These are phyloP conservation scores for Lutjanus erythropterus DNA, from an alignment of 2,113 vertebrate genomes.

Conservation along the genomic window DNA sequence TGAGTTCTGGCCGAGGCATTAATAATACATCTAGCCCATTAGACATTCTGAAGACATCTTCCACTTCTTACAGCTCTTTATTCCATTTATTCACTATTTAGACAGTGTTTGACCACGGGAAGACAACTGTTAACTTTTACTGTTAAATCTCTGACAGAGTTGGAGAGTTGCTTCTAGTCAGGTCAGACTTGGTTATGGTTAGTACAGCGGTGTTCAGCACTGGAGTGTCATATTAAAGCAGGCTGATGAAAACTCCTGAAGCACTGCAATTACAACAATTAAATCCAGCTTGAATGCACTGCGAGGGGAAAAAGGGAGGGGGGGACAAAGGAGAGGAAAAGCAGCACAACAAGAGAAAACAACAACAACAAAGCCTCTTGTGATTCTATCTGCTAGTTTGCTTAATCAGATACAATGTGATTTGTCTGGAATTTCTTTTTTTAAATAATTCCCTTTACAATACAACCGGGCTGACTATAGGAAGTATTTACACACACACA, in stretches of 20 bases:
- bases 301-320: background rate
- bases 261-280: conserved; percentile 76
- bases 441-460: conserved; percentile 83
- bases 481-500: conserved; percentile 37
- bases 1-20: conserved; percentile 64
- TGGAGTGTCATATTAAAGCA: background rate
- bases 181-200: conserved; percentile 41
- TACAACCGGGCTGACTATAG: conserved; percentile 63
- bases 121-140: conserved; percentile 57
- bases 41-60: conserved; percentile 66
- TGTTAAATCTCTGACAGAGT: conserved; percentile 62
- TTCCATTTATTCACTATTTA: conserved; percentile 70
- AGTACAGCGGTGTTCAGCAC: background rate
- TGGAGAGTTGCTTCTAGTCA: background rate
- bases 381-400: conserved; percentile 73
- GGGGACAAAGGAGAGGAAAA: conserved; percentile 11
- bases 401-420: conserved; percentile 83
- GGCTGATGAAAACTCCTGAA: conserved; percentile 56
- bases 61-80: conserved; percentile 38
- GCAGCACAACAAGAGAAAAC: conserved; percentile 66
- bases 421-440: conserved; percentile 79
- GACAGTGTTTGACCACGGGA: conserved; percentile 54
- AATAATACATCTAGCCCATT: conserved; percentile 78
- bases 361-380: conserved; percentile 74
- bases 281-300: conserved; percentile 59